These are phyloP conservation scores for Hyalella azteca DNA, from an alignment of 2,888 invertebrate genomes.

Conservation along the genomic window DNA sequence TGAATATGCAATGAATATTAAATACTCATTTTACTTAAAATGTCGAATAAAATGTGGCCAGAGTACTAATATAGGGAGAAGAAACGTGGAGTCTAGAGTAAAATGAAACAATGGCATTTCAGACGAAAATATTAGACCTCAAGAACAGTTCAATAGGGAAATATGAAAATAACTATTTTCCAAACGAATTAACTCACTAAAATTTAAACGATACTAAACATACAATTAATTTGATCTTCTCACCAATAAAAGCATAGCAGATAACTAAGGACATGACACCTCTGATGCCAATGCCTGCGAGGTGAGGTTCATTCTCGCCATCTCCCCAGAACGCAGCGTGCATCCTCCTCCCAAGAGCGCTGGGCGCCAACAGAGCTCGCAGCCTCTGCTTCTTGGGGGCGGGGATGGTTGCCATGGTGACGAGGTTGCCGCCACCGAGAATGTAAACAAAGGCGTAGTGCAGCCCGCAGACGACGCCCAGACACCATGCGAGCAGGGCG, in stretches of 20 bases:
- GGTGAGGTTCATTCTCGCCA: background rate
- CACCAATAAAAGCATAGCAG: slow-evolving; percentile 5
- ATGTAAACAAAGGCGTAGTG: background rate
- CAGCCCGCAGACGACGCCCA: background rate
- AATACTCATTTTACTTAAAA: too few species aligned
- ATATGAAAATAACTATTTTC: too few species aligned
- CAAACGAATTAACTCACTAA: too few species aligned
- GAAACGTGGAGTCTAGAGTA: too few species aligned
- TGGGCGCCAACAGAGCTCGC: background rate
- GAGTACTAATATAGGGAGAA: too few species aligned
- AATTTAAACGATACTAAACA: too few species aligned
- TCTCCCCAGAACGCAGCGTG: background rate
- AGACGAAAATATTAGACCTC: too few species aligned
- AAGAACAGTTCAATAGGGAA: too few species aligned
- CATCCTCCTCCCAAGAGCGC: background rate
- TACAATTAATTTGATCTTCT: too few species aligned
- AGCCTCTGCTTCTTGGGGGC: slow-evolving; percentile 5
- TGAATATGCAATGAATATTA: too few species aligned
- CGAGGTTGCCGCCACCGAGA: slow-evolving; percentile 19
- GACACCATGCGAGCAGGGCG: background rate
- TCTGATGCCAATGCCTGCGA: background rate
- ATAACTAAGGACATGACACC: background rate
- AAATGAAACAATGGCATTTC: too few species aligned
- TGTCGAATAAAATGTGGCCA: too few species aligned
- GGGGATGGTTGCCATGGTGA: slow-evolving; percentile 3